These are phyloP conservation scores for Drosophila tanythrix DNA, from an alignment of 2,888 invertebrate genomes.

Conservation along the genomic window DNA sequence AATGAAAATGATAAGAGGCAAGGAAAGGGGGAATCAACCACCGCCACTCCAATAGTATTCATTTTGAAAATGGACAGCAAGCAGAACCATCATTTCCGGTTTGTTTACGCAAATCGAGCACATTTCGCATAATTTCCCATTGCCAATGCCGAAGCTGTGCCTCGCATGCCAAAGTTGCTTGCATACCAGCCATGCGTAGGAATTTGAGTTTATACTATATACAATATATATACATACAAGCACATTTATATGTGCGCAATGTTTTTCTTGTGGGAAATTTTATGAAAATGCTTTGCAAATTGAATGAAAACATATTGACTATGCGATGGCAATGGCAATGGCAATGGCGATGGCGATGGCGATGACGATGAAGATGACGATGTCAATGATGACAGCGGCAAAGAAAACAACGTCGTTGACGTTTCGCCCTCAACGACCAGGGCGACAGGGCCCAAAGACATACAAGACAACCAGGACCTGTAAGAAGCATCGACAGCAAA, in stretches of 20 bases:
- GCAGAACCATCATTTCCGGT: constrained; percentile 80
- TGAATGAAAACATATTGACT: constrained; percentile 83
- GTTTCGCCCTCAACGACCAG: constrained; percentile 25
- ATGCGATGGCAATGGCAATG: constrained; percentile 63
- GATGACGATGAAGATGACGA: constrained; percentile 60
- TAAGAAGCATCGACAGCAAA: constrained; percentile 51
- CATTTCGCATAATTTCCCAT: constrained; percentile 82
- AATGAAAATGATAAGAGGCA: neutral
- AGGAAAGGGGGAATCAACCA: constrained; percentile 5
- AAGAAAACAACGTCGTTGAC: constrained; percentile 75
- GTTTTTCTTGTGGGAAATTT: constrained; percentile 80
- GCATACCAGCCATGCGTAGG: constrained; percentile 44
- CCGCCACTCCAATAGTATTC: constrained; percentile 33
- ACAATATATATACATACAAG: constrained; percentile 7
- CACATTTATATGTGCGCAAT: constrained; percentile 71
- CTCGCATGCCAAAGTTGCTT: constrained; percentile 64
- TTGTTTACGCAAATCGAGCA: constrained; percentile 82
- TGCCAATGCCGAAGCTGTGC: constrained; percentile 71
- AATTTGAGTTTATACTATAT: constrained; percentile 31
- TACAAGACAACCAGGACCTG: constrained; percentile 14
- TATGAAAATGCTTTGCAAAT: constrained; percentile 82
- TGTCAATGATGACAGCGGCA: constrained; percentile 65
- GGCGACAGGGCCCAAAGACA: constrained; percentile 5
- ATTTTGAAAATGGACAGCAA: constrained; percentile 72
- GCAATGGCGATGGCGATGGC: constrained; percentile 33